These are phyloP conservation scores for Astyanax mexicanus DNA, from an alignment of 2,797 vertebrate species.

Conservation along the genomic window DNA sequence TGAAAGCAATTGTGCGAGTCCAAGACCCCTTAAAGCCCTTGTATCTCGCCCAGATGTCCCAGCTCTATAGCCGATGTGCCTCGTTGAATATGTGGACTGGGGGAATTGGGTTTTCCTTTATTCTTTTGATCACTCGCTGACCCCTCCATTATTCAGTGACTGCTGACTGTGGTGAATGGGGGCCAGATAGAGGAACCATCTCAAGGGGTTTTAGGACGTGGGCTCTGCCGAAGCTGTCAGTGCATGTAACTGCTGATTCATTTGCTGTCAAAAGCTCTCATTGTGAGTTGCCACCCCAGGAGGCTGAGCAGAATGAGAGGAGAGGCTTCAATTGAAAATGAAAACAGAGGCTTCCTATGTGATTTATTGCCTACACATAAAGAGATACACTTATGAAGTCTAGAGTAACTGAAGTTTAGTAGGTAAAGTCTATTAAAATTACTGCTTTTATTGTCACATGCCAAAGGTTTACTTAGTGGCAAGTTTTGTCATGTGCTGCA, in stretches of 20 bases:
- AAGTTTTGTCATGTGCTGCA: neutral
- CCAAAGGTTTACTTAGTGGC: neutral
- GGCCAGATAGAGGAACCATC: conserved; percentile 72
- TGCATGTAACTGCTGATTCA: conserved; percentile 83
- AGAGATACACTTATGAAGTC: conserved; percentile 22
- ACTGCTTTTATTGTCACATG: neutral
- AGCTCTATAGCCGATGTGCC: conserved; percentile 68
- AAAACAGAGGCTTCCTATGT: conserved; percentile 67
- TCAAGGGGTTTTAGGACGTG: conserved; percentile 66
- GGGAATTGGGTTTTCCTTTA: conserved; percentile 76
- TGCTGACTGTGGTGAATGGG: conserved; percentile 74
- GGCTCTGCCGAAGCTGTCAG: conserved; percentile 77
- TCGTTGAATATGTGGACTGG: conserved; percentile 66
- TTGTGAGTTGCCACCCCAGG: conserved; percentile 72
- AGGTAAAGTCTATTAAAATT: neutral
- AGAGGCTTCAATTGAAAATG: conserved; percentile 61
- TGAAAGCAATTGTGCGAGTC: conserved; percentile 67
- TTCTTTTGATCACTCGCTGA: conserved; percentile 76
- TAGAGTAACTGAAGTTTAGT: conserved; percentile 11
- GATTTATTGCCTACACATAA: conserved; percentile 57
- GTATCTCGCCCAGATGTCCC: conserved; percentile 69
- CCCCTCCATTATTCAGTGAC: conserved; percentile 78
- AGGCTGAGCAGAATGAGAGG: conserved; percentile 65
- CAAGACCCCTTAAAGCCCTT: conserved; percentile 60
- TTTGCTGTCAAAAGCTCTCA: conserved; percentile 80